Percentiles rank a stretch among this genome's conserved stretches.
Conservation (phyloP, 2,113 vertebrate genomes). For the Lepisosteus osseus region DNA sequence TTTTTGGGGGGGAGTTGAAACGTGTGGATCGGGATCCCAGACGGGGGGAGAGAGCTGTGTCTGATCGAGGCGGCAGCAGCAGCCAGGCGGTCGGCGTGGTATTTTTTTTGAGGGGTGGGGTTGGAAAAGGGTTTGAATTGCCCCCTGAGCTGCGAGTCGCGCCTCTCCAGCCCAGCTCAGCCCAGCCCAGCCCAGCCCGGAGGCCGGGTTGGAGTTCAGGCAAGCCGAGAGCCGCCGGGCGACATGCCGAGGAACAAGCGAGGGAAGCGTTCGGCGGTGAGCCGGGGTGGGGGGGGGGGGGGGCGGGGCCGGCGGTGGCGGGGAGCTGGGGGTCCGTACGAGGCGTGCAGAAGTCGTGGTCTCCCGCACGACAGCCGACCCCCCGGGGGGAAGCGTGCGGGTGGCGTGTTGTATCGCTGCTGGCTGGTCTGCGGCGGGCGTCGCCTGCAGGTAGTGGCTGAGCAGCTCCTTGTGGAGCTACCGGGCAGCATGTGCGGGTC, state of each 20-base stretch:
- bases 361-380: neutral
- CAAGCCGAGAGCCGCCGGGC: constrained; percentile 2
- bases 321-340: neutral
- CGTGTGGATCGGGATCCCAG: too few relatives aligned
- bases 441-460: too few relatives aligned
- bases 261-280: constrained; percentile 61
- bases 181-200: neutral
- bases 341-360: constrained; percentile 10
- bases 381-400: neutral
- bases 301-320: neutral
- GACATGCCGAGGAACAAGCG: constrained; percentile 68
- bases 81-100: too few relatives aligned
- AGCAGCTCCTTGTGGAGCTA: too few relatives aligned
- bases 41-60: too few relatives aligned
- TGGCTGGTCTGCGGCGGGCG: too few relatives aligned
- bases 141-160: neutral
- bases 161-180: neutral
- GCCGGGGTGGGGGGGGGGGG: constrained; percentile 45
- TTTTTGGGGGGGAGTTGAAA: too few relatives aligned
- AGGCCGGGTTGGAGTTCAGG: too few relatives aligned
- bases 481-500: too few relatives aligned
- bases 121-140: too few relatives aligned
- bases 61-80: too few relatives aligned
- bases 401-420: neutral
- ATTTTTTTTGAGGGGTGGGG: too few relatives aligned